Percentiles rank a stretch among this genome's conserved stretches.
These are phyloP conservation scores for Meiosimyza decipiens DNA, from an alignment of 2,888 invertebrate species.

Conservation along the genomic window DNA sequence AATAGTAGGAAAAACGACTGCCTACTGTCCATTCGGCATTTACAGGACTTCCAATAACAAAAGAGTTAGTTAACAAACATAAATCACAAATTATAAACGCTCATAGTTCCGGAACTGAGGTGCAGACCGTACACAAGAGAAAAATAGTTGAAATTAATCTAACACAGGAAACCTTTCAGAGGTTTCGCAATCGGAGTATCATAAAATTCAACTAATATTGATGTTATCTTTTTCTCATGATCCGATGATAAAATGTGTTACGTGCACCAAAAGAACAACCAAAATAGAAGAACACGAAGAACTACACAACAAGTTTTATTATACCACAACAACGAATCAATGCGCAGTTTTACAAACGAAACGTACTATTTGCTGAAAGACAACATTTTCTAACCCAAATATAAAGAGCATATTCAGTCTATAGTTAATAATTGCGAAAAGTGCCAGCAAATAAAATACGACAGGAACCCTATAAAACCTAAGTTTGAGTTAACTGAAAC, in stretches of 20 bases:
- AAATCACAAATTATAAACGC: conserved; percentile 39
- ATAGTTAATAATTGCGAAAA: conserved; percentile 35
- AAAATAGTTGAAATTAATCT: conserved; percentile 39
- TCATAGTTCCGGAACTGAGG: conserved; percentile 27
- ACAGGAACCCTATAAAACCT: conserved; percentile 37
- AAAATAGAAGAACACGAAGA: no score
- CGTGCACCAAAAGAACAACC: no score
- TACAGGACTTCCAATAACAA: conserved; percentile 26
- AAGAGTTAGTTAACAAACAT: conserved; percentile 39
- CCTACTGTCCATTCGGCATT: conserved; percentile 36
- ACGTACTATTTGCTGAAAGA: neutral
- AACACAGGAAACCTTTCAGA: conserved; percentile 36
- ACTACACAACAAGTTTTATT: no score
- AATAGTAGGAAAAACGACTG: conserved; percentile 23
- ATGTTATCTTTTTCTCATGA: conserved; percentile 34
- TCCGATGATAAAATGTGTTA: no score
- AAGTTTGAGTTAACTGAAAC: conserved; percentile 34
- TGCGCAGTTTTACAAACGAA: conserved; percentile 38
- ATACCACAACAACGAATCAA: conserved; percentile 34
- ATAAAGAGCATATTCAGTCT: conserved; percentile 38
- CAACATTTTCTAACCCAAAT: neutral
- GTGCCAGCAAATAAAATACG: conserved; percentile 31
- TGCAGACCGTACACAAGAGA: conserved; percentile 29
- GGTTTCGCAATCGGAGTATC: conserved; percentile 29
- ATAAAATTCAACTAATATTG: conserved; percentile 39